These are phyloP conservation scores for Cynodonichthys magdalenae DNA, from an alignment of 2,797 vertebrate species.

Conservation along the genomic window DNA sequence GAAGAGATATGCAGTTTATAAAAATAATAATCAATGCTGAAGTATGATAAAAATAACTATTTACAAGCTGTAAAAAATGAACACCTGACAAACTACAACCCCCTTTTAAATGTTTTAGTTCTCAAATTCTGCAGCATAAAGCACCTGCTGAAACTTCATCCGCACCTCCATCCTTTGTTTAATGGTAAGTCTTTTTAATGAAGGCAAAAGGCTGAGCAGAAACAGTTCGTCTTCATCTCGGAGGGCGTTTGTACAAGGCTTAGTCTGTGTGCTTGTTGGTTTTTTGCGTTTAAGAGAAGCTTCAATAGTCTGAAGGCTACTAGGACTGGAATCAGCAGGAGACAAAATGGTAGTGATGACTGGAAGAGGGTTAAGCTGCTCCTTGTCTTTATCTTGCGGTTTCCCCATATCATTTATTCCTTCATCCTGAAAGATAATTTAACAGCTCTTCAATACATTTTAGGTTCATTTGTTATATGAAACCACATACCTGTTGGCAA, in stretches of 20 bases:
- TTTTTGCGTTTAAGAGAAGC: constrained; percentile 51
- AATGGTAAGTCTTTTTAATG: constrained; percentile 64
- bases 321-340: constrained; percentile 27
- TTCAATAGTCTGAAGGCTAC: constrained; percentile 35
- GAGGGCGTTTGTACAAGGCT: constrained; percentile 38
- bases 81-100: background rate
- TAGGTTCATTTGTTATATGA: too few relatives aligned
- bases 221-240: constrained; percentile 73
- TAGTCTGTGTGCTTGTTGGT: constrained; percentile 34
- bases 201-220: constrained; percentile 69
- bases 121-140: constrained; percentile 71
- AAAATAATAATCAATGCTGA: constrained; percentile 34
- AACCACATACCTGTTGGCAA: too few relatives aligned
- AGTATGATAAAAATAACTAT: background rate
- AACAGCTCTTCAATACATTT: too few relatives aligned
- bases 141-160: constrained; percentile 72
- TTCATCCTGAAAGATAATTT: background rate
- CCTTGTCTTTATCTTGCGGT: constrained; percentile 40
- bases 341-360: constrained; percentile 46
- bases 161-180: constrained; percentile 70
- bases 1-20: background rate
- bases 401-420: constrained; percentile 42
- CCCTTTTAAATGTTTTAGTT: constrained; percentile 19
- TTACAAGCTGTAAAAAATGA: background rate
- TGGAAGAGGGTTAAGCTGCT: constrained; percentile 25